Evolutionary conservation across 1,140 invertebrate genomes (phyloP), one percentile per base, ranked within the genome.

Genomic region (Euglossa dilemma): DNA sequence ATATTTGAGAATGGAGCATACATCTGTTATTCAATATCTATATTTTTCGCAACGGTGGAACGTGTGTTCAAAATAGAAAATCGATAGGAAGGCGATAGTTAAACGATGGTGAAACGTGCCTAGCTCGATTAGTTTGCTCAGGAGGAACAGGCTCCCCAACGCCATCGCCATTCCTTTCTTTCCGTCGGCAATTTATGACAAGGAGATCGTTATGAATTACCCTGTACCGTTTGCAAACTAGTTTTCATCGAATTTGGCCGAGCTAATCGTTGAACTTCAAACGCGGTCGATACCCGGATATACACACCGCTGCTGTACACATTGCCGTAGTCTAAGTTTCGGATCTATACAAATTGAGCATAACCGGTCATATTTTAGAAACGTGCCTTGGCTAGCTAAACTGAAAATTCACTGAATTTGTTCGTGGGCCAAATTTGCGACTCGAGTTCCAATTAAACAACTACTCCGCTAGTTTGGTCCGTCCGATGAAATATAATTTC

Each of bases 261-360:
- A 14, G 52, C 18, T 73, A 59, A 73, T 52, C 69, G 56, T 25
- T 9, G 47, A 71, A 70, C 28, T 61, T 75, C n/a, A n/a, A 64
- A 36, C 70, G 23, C 36, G 47, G 54, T 64, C 52, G 45, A 23
- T 36, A 20, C 16, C 43, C n/a, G 47, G 20, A 47, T 73, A 54
- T 43, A 50, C 47, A 25, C 70, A 36, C 36, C n/a, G 36, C 11
- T 36, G 20, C 16, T 14, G 57, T 45, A 73, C 57, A 63, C 50
- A 63, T 61, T 45, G 23, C 23, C 47, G 23, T 18, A 3, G 54
- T 52, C 50, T 45, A 72, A 73, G 70, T 80, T 73, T 72, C 50
- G 50, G 14, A 64, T 80, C 78, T 73, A 63, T 63, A 61, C 78
- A 71, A 73, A 80, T 73, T 80, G 43, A 61, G n/a, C 23, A 57